Evolutionary conservation across 2,797 vertebrate genomes (phyloP).

Genomic region (Catostomus latipinnis): DNA sequence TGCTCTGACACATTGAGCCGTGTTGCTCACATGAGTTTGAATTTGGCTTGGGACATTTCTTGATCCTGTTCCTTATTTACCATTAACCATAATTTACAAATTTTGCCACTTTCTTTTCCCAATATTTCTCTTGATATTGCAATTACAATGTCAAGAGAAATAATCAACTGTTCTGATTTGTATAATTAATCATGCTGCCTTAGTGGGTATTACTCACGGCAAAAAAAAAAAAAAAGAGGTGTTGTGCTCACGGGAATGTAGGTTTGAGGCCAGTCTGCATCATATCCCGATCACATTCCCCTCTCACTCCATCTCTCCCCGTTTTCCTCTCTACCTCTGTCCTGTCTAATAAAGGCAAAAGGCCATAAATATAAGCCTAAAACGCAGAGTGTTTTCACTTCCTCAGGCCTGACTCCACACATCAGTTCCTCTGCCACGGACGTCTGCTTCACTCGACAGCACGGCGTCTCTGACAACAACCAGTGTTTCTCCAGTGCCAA

Average conservation of each 20-base stretch:
- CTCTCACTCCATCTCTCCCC: neutral
- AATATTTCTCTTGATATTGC: too few species aligned
- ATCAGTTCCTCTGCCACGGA: slow-evolving; percentile 84
- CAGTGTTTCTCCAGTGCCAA: slow-evolving; percentile 90
- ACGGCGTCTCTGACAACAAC: slow-evolving; percentile 91
- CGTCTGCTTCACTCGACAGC: slow-evolving; percentile 89
- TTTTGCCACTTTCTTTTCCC: too few species aligned
- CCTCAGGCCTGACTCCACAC: slow-evolving; percentile 82
- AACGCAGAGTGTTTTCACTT: neutral
- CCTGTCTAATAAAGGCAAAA: neutral
- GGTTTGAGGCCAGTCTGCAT: neutral
- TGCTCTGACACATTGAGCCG: neutral
- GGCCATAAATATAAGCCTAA: neutral
- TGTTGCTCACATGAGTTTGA: neutral
- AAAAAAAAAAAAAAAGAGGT: slow-evolving; percentile 6
- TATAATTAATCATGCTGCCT: too few species aligned
- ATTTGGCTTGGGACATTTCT: neutral
- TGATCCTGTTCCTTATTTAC: too few species aligned
- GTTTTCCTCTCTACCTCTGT: neutral
- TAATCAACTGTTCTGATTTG: too few species aligned
- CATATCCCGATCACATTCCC: neutral
- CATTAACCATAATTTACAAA: too few species aligned
- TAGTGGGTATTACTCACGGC: neutral
- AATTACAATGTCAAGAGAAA: too few species aligned
- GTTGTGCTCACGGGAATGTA: neutral